A percentile compares a stretch with the other conserved stretches of the same genome.
phyloP scores from a whole-genome alignment of 92 coral and sea anemone species.

The Umimayanthus kanabou region DNA sequence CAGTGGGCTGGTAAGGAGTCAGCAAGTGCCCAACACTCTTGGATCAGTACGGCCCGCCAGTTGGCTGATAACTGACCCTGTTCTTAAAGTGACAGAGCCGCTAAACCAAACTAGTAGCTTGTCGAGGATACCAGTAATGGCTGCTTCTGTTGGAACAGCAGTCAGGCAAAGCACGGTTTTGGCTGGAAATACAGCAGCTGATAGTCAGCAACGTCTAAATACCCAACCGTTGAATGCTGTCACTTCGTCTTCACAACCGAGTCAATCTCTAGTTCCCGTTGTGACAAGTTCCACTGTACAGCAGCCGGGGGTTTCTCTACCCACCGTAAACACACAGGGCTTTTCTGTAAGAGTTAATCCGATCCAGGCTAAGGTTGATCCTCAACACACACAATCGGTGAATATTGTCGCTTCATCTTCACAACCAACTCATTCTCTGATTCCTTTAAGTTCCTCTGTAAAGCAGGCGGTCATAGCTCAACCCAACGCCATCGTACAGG shows the following conservation, averaged over 20 bases:
- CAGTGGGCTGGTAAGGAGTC: background rate
- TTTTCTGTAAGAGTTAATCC: background rate
- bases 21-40: too few relatives aligned
- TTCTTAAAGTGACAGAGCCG: background rate
- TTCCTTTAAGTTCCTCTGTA: background rate
- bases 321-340: background rate
- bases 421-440: background rate
- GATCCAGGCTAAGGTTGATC: background rate
- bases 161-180: background rate
- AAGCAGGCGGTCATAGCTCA: background rate
- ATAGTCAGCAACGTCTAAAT: background rate
- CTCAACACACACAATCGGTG: background rate
- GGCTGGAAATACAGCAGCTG: background rate
- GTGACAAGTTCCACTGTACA: background rate
- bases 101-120: background rate
- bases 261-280: background rate
- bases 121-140: background rate
- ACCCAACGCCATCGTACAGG: background rate
- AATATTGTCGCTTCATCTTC: background rate
- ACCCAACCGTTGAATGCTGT: background rate
- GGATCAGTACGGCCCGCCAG: background rate
- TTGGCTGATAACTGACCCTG: background rate
- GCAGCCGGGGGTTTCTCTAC: background rate
- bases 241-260: background rate
- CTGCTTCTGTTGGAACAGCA: constrained; percentile 1